Conservation (phyloP, 2,113 vertebrate species). For the Lepus americanus region DNA sequence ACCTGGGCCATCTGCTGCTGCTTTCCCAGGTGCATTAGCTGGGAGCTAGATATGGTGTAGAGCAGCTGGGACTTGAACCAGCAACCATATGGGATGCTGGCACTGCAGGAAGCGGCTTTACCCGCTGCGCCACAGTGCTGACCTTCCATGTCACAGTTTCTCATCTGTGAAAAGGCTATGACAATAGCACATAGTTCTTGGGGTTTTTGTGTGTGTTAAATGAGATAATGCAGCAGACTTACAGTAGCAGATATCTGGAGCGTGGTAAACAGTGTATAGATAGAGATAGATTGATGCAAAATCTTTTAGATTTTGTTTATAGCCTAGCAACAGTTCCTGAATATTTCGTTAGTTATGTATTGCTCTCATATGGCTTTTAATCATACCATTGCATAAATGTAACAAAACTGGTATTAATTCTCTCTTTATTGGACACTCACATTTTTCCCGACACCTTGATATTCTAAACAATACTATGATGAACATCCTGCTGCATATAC, state of each 20-base stretch:
- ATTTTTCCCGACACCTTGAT: not conserved
- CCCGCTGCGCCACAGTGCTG: too few relatives aligned
- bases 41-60: too few relatives aligned
- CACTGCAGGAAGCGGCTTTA: too few relatives aligned
- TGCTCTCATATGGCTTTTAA: not conserved
- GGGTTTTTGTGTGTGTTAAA: not conserved
- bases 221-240: not conserved
- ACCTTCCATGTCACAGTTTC: not conserved
- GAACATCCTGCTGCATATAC: not conserved
- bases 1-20: too few relatives aligned
- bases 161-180: not conserved
- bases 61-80: too few relatives aligned
- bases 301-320: not conserved
- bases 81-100: too few relatives aligned
- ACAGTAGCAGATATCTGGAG: not conserved
- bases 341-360: not conserved
- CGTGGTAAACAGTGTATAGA: not conserved
- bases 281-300: not conserved
- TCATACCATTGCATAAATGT: not conserved
- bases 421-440: not conserved
- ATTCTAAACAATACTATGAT: not conserved
- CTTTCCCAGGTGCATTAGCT: too few relatives aligned
- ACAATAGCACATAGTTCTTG: not conserved
- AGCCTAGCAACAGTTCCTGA: slow-evolving; percentile 2
- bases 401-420: not conserved